These are phyloP conservation scores for Eustalomyia histrio DNA, from an alignment of 2,888 invertebrate species.

Conservation along the genomic window DNA sequence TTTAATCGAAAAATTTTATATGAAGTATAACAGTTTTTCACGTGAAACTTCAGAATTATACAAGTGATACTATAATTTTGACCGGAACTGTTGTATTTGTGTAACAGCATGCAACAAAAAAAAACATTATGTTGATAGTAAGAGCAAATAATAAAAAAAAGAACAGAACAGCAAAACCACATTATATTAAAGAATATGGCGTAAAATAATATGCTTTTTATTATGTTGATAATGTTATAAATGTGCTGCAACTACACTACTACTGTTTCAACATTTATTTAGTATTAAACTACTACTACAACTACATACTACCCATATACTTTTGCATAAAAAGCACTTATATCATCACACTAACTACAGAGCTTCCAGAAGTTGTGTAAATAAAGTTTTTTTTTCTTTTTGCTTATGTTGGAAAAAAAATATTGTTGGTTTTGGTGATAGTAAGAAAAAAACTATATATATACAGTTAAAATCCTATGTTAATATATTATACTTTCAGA, in stretches of 20 bases:
- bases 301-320: not conserved
- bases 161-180: slow-evolving; percentile 25
- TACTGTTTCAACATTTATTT: slow-evolving; percentile 30
- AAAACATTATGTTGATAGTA: slow-evolving; percentile 18
- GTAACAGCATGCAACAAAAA: slow-evolving; percentile 46
- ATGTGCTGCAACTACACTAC: slow-evolving; percentile 63
- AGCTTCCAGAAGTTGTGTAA: not conserved
- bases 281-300: not conserved
- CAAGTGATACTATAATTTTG: too few relatives aligned
- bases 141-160: not conserved
- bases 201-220: slow-evolving; percentile 56
- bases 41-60: too few relatives aligned
- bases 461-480: too few relatives aligned
- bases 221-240: slow-evolving; percentile 57
- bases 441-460: not conserved
- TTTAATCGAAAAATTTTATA: too few relatives aligned
- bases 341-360: not conserved
- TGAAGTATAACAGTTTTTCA: too few relatives aligned
- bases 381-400: not conserved
- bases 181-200: slow-evolving; percentile 48
- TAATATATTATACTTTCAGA: not conserved
- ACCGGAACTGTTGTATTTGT: not conserved
- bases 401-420: not conserved
- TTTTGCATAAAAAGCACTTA: not conserved
- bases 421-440: not conserved